phyloP scores from a whole-genome alignment of 2,113 vertebrate genomes.

The Recurvirostra avosetta region DNA sequence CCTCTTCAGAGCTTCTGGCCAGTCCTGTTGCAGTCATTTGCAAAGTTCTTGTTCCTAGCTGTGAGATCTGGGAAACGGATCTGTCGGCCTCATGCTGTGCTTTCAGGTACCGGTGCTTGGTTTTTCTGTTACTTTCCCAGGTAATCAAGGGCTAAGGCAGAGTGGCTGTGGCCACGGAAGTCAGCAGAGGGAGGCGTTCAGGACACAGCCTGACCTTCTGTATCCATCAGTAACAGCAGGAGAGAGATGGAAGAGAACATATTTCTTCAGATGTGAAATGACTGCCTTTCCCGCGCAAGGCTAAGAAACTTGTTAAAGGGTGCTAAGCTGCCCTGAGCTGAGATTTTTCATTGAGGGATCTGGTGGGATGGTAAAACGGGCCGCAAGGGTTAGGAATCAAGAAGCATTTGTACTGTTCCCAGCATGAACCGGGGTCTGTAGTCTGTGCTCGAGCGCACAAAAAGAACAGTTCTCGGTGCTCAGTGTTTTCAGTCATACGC shows the following conservation, averaged over 20 bases:
- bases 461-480: background rate
- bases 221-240: background rate
- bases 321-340: background rate
- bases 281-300: background rate
- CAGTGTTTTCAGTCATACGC: background rate
- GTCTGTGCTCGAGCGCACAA: background rate
- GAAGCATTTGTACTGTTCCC: background rate
- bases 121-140: background rate
- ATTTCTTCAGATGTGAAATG: background rate
- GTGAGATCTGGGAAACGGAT: background rate
- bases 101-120: background rate
- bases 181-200: background rate
- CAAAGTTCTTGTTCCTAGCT: background rate
- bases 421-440: background rate
- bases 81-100: background rate
- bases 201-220: background rate
- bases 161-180: background rate
- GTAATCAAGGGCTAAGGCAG: background rate
- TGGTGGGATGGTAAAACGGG: background rate
- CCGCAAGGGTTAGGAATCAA: background rate
- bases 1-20: background rate
- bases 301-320: background rate
- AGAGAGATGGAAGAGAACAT: background rate
- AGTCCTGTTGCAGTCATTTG: background rate
- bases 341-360: background rate